Evolutionary conservation across 2,888 invertebrate genomes (phyloP), one percentile per base, ranked within the genome.

Genomic region (Nesidiocoris tenuis): DNA sequence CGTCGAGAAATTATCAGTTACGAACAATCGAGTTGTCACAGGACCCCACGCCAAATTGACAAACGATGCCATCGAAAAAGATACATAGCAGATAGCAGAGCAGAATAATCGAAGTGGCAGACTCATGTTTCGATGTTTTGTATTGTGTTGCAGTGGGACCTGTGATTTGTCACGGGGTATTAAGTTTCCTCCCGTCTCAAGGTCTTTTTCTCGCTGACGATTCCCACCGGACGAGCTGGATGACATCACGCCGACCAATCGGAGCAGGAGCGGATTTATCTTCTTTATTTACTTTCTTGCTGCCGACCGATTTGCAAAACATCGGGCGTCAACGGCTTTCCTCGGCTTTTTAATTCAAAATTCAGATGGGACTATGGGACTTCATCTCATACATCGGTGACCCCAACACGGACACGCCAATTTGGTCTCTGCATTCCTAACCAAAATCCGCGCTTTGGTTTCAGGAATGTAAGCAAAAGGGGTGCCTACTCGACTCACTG

Each of bases 131-230:
- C 39, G 39, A 39, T 12, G 39, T 19, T 25, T 12, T 24, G 65
- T 65, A 65, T 65, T n/a, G 65, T 39, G 39, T 65, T 65, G 19
- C 65, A 7, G 39, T 39, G 39, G 39, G 39, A 39, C 17, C 12
- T 25, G 65, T 65, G 25, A 65, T 65, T 65, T 39, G 65, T 39
- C 65, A 65, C 65, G 65, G 65, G 7, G 65, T 16, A 39, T 65
- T 39, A 39, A 65, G 65, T 65, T 65, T 65, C 65, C 65, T 39
- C 25, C 25, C 24, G 65, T 65, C 65, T 65, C 65, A 65, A 65
- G 65, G 65, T 65, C 65, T 65, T 25, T 61, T 17, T 17, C 39
- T 39, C 39, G 39, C 39, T 3, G 39, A 39, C 39, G 39, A 12
- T 39, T 39, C 39, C 39, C 39, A 39, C 5, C 39, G 39, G 39